Base-by-base conservation (phyloP, 92 coral and sea anemone species). In the Porites lobata region DNA sequence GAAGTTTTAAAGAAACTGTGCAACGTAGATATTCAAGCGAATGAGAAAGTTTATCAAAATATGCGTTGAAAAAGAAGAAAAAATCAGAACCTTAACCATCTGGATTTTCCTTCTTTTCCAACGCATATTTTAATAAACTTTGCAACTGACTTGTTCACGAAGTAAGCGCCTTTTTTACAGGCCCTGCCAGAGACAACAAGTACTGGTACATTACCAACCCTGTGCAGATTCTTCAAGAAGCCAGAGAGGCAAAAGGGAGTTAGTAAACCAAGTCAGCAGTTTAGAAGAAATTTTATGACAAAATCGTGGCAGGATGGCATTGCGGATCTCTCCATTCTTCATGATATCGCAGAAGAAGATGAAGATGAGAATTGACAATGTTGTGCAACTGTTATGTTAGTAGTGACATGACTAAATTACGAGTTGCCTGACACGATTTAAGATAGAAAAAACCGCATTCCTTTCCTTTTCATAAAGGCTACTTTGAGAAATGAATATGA, bases 291-390 rank as follows among this genome's bases (percentile, higher is more conserved):
- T 1, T 19, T 73, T 1, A 62, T 84, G 80, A 10, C 72, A 24
- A 75, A 8, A 20, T 21, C 72, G 8, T 84, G 87, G 87, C 64
- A 73, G 8, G 57, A 11, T 4, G 65, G 51, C 4, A 7, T 64
- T 6, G 58, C 52, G 8, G 54, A 75, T 14, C 47, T 83, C 13
- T 26, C 47, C 7, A 22, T 75, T 19, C 70, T 84, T 15, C 72
- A 73, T 21, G 87, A 84, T 54, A 84, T 84, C 20, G 73, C 14
- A 22, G 87, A 84, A 72, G 87, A 84, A 43, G 80, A 84, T 6
- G 87, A 84, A 10, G 72, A 75, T 14, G 50, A 50, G 12, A 50
- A 58, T 22, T 13, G n/a, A 24, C 20, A 13, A 14, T 56, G 9
- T 15, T 62, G 66, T 1, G 66, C n/a, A 20, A 62, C 66, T 56